Conservation (phyloP, 2,113 vertebrate genomes). For the Aptenodytes forsteri region DNA sequence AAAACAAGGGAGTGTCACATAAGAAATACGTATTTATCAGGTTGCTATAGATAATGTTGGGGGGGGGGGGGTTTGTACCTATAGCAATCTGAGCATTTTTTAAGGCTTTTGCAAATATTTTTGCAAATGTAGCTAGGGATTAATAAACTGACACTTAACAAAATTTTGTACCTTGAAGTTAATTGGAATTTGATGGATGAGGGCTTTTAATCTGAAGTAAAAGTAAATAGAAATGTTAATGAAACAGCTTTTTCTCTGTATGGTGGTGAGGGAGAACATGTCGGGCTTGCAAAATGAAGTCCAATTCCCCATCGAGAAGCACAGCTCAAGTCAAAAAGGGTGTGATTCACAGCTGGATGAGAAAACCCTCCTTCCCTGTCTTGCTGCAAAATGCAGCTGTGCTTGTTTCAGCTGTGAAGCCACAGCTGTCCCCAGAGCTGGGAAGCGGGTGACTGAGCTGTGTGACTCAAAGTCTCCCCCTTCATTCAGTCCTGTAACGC, state of each 20-base stretch:
- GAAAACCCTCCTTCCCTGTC: not conserved
- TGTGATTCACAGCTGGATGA: not conserved
- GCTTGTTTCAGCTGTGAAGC: not conserved
- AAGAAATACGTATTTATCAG: not conserved
- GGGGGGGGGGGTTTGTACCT: not conserved
- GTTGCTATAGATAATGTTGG: not conserved
- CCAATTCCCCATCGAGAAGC: not conserved
- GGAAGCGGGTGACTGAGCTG: not conserved
- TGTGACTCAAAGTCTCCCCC: not conserved
- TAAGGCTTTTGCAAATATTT: not conserved
- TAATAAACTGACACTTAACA: not conserved
- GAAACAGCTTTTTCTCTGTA: not conserved
- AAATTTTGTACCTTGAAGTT: not conserved
- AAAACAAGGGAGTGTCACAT: not conserved
- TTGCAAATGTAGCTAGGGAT: not conserved
- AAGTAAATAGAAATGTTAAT: not conserved
- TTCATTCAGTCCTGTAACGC: not conserved
- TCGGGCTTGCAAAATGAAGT: not conserved
- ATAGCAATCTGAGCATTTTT: not conserved
- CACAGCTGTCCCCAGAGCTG: not conserved
- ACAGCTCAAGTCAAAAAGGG: not conserved
- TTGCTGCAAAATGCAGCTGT: not conserved
- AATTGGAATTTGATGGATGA: not conserved
- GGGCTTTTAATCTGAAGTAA: not conserved
- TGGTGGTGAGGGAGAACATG: not conserved